Evolutionary conservation across 2,113 vertebrate genomes (phyloP).

Genomic region (Fregetta grallaria): DNA sequence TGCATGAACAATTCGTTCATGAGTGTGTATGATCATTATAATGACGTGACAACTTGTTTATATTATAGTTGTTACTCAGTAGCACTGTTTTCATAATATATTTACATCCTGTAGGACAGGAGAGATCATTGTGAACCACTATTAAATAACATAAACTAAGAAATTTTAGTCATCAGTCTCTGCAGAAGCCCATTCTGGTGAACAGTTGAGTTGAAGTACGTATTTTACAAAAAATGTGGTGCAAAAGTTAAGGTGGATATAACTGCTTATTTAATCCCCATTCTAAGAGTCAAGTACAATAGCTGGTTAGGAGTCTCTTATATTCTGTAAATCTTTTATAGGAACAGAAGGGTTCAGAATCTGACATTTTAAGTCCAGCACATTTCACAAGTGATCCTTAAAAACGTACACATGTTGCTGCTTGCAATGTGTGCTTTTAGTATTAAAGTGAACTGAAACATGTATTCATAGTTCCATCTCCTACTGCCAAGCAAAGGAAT

Average conservation of each 20-base stretch:
- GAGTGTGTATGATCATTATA: background rate
- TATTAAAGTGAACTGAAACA: background rate
- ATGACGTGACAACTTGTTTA: background rate
- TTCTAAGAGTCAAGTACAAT: background rate
- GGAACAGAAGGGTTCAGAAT: background rate
- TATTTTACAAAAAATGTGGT: background rate
- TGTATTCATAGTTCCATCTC: constrained; percentile 13
- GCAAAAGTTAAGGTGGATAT: background rate
- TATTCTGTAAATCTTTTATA: background rate
- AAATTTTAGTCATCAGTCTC: background rate
- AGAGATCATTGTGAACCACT: background rate
- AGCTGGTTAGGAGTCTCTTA: background rate
- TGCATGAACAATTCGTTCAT: background rate
- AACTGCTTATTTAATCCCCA: background rate
- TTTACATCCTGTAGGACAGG: background rate
- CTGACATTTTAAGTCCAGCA: background rate
- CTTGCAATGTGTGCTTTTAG: background rate
- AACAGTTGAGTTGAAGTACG: background rate
- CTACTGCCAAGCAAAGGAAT: constrained; percentile 38
- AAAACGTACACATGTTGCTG: background rate
- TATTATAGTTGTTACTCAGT: background rate
- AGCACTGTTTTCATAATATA: background rate
- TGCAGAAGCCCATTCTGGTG: background rate
- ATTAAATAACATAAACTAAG: background rate
- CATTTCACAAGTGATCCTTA: background rate